Base-by-base conservation (phyloP, 2,888 invertebrate genomes). In the Therioaphis trifolii region DNA sequence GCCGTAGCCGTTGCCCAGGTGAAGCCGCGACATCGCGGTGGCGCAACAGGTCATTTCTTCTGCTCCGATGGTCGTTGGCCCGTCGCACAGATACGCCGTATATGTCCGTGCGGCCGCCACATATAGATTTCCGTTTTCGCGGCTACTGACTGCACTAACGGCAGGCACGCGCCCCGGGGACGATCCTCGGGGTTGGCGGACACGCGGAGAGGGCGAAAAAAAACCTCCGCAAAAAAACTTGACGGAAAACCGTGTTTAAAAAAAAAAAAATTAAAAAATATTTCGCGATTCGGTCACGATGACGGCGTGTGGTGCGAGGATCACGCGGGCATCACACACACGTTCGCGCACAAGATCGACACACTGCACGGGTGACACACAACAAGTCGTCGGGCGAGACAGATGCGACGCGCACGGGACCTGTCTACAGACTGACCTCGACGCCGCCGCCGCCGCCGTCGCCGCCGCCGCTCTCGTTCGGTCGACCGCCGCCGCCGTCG, bases 101-200 rank as follows among this genome's bases (percentile, higher is more conserved):
- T n/a, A 46, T 79, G 72, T 72, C 72, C 49, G 80, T 80, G 72
- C 61, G 72, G 80, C 80, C 71, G n/a, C n/a, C n/a, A 80, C 80
- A n/a, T n/a, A 80, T 80, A 80, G 80, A 21, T 80, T 46, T 71
- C 14, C 79, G 71, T 46, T 43, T 4, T 18, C 61, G 76, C 27
- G 55, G 63, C 69, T n/a, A n/a, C n/a, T n/a, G n/a, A 35, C 71
- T 18, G 27, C n/a, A 46, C 78, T 18, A 11, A 46, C 21, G 43
- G 11, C 66, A 58, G 4, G 21, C 1, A n/a, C 55, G 21, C 24
- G 15, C 29, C 63, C n/a, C n/a, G n/a, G 24, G 0, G 14, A 35
- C n/a, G 24, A 40, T 1, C 15, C 9, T 2, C 2, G 2, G 24
- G 5, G 49, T 3, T 12, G 5, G n/a, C n/a, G n/a, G n/a, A 49